Evolutionary conservation across 2,888 invertebrate genomes (phyloP).

Genomic region (Volucella inanis): DNA sequence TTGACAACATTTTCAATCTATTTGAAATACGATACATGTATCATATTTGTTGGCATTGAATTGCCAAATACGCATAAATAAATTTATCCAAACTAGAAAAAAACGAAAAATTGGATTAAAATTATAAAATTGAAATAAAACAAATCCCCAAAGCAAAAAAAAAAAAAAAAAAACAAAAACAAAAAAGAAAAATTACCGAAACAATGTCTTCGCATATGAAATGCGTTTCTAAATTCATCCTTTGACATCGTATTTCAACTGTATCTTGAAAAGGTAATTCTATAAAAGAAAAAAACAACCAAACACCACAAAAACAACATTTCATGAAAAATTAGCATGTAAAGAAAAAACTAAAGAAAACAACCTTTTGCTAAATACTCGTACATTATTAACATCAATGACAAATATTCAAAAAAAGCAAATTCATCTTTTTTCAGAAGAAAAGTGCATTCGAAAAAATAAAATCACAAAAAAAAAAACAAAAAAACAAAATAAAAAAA

Average conservation of each 20-base stretch:
- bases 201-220: slow-evolving; percentile 44
- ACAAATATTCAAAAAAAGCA: slow-evolving; percentile 62
- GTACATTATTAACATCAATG: slow-evolving; percentile 59
- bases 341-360: slow-evolving; percentile 43
- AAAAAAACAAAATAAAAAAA: slow-evolving; percentile 28
- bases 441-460: slow-evolving; percentile 58
- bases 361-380: slow-evolving; percentile 7
- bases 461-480: slow-evolving; percentile 40
- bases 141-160: slow-evolving; percentile 10
- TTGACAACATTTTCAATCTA: slow-evolving; percentile 59
- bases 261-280: slow-evolving; percentile 33
- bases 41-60: slow-evolving; percentile 36
- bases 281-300: slow-evolving; percentile 41
- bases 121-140: slow-evolving; percentile 44
- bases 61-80: slow-evolving; percentile 47
- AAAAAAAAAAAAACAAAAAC: slow-evolving; percentile 2
- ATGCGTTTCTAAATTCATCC: slow-evolving; percentile 50
- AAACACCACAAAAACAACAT: slow-evolving; percentile 48
- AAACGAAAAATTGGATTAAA: slow-evolving; percentile 63
- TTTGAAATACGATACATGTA: slow-evolving; percentile 42
- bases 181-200: slow-evolving; percentile 23
- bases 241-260: slow-evolving; percentile 55
- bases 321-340: slow-evolving; percentile 31
- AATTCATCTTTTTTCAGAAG: slow-evolving; percentile 46
- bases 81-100: slow-evolving; percentile 65